These are phyloP conservation scores for Hyles vespertilio DNA, from an alignment of 1,140 invertebrate genomes.

Conservation along the genomic window DNA sequence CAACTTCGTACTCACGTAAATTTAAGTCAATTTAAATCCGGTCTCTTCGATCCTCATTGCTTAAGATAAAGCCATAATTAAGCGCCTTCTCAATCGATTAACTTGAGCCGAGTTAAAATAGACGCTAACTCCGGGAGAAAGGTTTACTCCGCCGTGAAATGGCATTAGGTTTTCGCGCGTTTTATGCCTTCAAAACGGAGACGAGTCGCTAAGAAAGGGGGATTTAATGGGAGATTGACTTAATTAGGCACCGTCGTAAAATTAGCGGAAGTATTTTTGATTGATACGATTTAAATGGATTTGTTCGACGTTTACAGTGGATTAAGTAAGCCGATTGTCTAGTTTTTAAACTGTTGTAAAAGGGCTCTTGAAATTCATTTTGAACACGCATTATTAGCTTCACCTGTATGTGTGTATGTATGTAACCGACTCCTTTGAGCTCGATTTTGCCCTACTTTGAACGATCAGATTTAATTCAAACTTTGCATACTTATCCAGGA, in stretches of 20 bases:
- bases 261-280: conserved; percentile 63
- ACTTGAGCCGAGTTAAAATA: conserved; percentile 73
- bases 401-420: no score
- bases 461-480: no score
- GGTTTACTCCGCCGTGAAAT: conserved; percentile 72
- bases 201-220: conserved; percentile 70
- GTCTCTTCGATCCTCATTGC: conserved; percentile 59
- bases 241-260: conserved; percentile 63
- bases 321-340: no score
- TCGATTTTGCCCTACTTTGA: no score
- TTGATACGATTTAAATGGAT: conserved; percentile 46
- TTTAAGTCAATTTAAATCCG: conserved; percentile 46
- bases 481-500: no score
- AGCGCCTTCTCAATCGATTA: conserved; percentile 73
- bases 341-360: no score
- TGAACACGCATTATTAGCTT: no score
- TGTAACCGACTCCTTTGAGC: no score
- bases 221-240: conserved; percentile 69
- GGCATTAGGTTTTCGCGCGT: conserved; percentile 73
- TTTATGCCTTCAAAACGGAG: conserved; percentile 56
- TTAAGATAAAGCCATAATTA: conserved; percentile 72
- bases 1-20: conserved; percentile 21
- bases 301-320: conserved; percentile 25
- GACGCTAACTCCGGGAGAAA: conserved; percentile 72
- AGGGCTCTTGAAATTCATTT: no score